Base-by-base conservation (phyloP, 2,888 invertebrate genomes). In the Desoria tigrina region DNA sequence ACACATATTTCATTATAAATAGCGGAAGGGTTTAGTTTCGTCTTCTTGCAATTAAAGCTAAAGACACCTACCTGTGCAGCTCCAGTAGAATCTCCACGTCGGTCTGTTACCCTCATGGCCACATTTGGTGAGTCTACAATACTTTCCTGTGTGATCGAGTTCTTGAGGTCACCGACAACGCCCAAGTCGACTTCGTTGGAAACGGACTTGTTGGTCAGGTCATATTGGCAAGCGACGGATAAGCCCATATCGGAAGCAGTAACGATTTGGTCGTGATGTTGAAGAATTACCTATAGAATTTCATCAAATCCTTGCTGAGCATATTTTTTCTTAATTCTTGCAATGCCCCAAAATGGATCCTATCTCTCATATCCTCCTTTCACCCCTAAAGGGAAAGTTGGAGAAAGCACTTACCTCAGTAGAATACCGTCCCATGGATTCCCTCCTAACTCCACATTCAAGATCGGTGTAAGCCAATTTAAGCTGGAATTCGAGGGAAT, bases 261-360 rank as follows among this genome's bases (percentile, higher is more conserved):
- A 72, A 95, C 93, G 78, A 95, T 94, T 78, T 92, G 92, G 79
- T 94, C 94, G 83, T 95, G 94, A 82, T 94, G 94, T 80, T 95
- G 94, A 78, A 95, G 93, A 59, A 74, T 74, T 39, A 76, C 74
- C 76, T 76, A 60, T 27, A 32, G n/a, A 55, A 3, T 4, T 16
- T 23, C 4, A 24, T 51, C 24, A 21, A 4, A 32, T 32, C n/a
- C n/a, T n/a, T n/a, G n/a, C n/a, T 39, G 14, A 11, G 39, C 14
- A 39, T 39, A 39, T 11, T 39, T 14, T 39, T 39, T 39, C 39
- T 9, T 39, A 11, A 11, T 11, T 39, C 9, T 39, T 39, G 39
- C 39, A n/a, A n/a, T n/a, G n/a, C n/a, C n/a, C n/a, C n/a, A n/a
- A n/a, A n/a, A n/a, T n/a, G n/a, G n/a, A n/a, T n/a, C n/a, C n/a